phyloP scores from a whole-genome alignment of 2,888 invertebrate species.

The Dioctria linearis region DNA sequence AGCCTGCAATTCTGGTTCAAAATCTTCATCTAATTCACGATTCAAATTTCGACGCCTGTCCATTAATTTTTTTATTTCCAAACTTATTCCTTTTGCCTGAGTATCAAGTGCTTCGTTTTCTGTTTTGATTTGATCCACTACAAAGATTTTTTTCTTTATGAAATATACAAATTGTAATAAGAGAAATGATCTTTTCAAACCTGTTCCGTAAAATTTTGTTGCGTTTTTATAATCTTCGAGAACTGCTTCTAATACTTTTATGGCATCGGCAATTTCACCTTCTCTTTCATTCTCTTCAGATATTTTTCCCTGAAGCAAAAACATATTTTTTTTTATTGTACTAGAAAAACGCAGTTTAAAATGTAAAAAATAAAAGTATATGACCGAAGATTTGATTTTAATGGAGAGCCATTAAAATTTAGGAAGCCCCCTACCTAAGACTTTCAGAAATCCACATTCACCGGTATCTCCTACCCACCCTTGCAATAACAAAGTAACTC shows the following conservation, averaged over 20 bases:
- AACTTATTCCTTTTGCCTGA: not conserved
- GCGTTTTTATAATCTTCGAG: not conserved
- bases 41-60: slow-evolving; percentile 63
- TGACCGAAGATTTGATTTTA: too few relatives aligned
- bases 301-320: slow-evolving; percentile 62
- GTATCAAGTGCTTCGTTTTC: not conserved
- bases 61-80: slow-evolving; percentile 51
- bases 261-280: slow-evolving; percentile 65
- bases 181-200: not conserved
- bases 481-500: too few relatives aligned
- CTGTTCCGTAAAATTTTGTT: not conserved
- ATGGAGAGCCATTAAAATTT: too few relatives aligned
- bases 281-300: slow-evolving; percentile 62
- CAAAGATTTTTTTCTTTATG: not conserved
- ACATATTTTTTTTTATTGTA: not conserved
- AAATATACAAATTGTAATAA: too few relatives aligned
- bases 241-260: not conserved
- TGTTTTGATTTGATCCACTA: not conserved
- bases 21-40: slow-evolving; percentile 65
- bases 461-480: too few relatives aligned
- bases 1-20: slow-evolving; percentile 67
- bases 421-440: too few relatives aligned
- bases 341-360: not conserved
- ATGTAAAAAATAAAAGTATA: too few relatives aligned
- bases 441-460: too few relatives aligned